These are phyloP conservation scores for Bombus confusus DNA, from an alignment of 1,140 invertebrate genomes.

Conservation along the genomic window DNA sequence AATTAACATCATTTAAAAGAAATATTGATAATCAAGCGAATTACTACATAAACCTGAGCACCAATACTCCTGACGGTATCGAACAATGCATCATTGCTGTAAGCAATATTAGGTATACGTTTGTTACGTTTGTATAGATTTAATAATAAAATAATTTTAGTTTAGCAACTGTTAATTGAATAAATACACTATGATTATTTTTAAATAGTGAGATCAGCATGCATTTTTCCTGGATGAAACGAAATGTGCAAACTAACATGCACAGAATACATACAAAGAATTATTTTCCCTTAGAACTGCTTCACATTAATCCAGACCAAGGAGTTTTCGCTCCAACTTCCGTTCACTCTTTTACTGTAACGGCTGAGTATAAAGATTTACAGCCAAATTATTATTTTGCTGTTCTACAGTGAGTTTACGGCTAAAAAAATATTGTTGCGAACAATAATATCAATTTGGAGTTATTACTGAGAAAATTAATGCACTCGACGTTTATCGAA, in stretches of 20 bases:
- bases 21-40: constrained; percentile 14
- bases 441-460: not conserved
- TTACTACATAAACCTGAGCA: constrained; percentile 45
- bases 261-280: constrained; percentile 12
- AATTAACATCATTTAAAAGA: not conserved
- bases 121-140: not conserved
- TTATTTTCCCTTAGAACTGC: constrained; percentile 32
- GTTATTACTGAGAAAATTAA: not conserved
- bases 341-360: constrained; percentile 51
- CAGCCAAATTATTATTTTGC: constrained; percentile 43
- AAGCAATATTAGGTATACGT: constrained; percentile 54
- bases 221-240: constrained; percentile 63
- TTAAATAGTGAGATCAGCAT: constrained; percentile 55
- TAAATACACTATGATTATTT: not conserved
- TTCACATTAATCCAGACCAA: constrained; percentile 55
- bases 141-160: not conserved
- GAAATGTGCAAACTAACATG: not conserved
- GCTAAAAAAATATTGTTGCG: not conserved
- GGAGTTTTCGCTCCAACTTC: constrained; percentile 56
- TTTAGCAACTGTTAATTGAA: not conserved
- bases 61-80: constrained; percentile 1
- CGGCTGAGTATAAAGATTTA: constrained; percentile 33
- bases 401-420: constrained; percentile 52
- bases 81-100: constrained; percentile 30
- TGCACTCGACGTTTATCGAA: not conserved